phyloP scores from a whole-genome alignment of 2,888 invertebrate species.

The Heliconius ismenius region DNA sequence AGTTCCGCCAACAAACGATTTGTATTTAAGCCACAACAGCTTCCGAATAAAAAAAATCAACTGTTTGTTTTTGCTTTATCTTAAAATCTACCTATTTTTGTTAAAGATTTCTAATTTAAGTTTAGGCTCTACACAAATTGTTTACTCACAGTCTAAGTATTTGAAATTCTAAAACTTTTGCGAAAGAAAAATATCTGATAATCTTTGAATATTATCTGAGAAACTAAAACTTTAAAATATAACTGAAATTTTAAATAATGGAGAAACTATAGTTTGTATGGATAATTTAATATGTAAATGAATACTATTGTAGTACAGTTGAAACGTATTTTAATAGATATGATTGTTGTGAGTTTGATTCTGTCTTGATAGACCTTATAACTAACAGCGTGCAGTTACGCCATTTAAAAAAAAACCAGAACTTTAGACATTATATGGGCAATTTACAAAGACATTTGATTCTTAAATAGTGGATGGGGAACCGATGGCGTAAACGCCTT shows the following conservation, averaged over 20 bases:
- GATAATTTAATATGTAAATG: too few species aligned
- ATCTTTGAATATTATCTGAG: not conserved
- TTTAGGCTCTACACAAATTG: slow-evolving; percentile 4
- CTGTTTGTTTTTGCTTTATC: not conserved
- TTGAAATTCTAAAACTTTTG: not conserved
- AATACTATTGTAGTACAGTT: too few species aligned
- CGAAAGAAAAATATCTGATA: not conserved
- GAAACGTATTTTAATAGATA: too few species aligned
- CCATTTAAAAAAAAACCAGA: too few species aligned
- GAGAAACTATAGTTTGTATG: too few species aligned
- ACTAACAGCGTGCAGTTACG: too few species aligned
- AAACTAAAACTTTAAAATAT: not conserved
- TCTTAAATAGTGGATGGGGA: too few species aligned
- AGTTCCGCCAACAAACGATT: not conserved
- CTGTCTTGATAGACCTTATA: too few species aligned
- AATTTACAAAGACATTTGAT: too few species aligned
- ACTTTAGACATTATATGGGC: too few species aligned
- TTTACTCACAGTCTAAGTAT: not conserved
- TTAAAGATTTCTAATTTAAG: slow-evolving; percentile 2
- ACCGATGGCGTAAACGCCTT: too few species aligned
- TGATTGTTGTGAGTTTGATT: too few species aligned
- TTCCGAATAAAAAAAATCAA: not conserved
- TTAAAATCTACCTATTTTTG: not conserved
- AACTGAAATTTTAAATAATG: not conserved
- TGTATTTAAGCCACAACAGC: not conserved